Base-by-base conservation (phyloP, 1,140 invertebrate genomes). In the Pinna nobilis region DNA sequence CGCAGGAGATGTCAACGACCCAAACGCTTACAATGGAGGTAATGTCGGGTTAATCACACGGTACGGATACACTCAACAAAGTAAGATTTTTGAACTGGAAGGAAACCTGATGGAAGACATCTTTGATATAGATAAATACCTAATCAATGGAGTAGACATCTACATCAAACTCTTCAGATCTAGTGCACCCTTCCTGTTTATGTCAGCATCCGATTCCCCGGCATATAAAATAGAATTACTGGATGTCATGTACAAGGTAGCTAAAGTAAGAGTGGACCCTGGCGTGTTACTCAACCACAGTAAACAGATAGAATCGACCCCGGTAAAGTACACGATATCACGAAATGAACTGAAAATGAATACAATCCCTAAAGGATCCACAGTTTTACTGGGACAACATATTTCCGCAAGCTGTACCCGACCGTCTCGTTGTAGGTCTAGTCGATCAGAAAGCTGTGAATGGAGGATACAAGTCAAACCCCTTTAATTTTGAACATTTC, bases 81-180 rank as follows among this genome's bases (percentile, higher is more conserved):
- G 60, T 55, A 57, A 20, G 30, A 30, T 18, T 5, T 66, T 73
- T 50, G 70, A 73, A 28, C 30, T 73, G 18, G 68, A 70, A 32
- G 68, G 68, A 53, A 53, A 50, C 13, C 15, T 70, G 2, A 44
- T 53, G 49, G 68, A 69, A 47, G 69, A 71, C 41, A 47, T 49
- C 5, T 49, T 71, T 44, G 20, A 64, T 28, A 25, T 71, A 28
- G 70, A 73, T 41, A 73, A 73, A 35, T 73, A 73, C 25, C 63
- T 73, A 13, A 59, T 73, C 11, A 57, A 55, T 25, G 64, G 64
- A 35, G 57, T 61, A 9, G 64, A 67, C 20, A 32, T 73, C n/a
- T 67, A 73, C 51, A 65, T 73, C 25, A 73, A 73, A 49, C 60
- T 73, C 4, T 73, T 65, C 50, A 55, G 70, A 55, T 59, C 61